phyloP scores from a whole-genome alignment of 2,113 vertebrate species.

The Syrmaticus mikado region DNA sequence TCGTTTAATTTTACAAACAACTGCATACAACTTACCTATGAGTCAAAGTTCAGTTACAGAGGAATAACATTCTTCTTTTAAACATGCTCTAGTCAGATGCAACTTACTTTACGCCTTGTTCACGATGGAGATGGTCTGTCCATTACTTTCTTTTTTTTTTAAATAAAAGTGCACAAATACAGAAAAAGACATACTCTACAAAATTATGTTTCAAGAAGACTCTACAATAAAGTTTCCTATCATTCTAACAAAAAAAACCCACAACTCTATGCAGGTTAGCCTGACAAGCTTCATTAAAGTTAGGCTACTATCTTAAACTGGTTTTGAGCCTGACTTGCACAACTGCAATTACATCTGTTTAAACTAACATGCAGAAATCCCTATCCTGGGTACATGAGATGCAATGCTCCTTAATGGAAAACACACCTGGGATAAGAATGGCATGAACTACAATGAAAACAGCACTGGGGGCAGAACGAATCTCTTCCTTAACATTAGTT shows the following conservation, averaged over 20 bases:
- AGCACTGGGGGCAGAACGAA: rapidly evolving
- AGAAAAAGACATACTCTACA: background rate
- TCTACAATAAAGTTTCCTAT: background rate
- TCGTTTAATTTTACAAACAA: background rate
- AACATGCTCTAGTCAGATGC: background rate
- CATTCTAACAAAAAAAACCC: background rate
- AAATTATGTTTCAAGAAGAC: rapidly evolving
- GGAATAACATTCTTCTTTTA: background rate
- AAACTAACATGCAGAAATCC: background rate
- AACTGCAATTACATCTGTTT: rapidly evolving
- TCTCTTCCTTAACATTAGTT: background rate
- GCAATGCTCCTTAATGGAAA: background rate
- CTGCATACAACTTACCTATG: background rate
- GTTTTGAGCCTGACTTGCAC: background rate
- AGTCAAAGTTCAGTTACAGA: background rate
- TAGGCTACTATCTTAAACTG: background rate
- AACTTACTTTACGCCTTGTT: background rate
- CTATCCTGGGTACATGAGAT: background rate
- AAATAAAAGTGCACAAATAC: background rate
- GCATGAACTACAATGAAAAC: background rate
- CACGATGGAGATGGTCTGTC: background rate
- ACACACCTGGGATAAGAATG: rapidly evolving
- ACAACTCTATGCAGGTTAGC: background rate
- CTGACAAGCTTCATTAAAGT: background rate
- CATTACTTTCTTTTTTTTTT: background rate